Percentiles rank a stretch among this genome's conserved stretches.
These are phyloP conservation scores for Incurvaria masculella DNA, from an alignment of 2,888 invertebrate species.

Conservation along the genomic window DNA sequence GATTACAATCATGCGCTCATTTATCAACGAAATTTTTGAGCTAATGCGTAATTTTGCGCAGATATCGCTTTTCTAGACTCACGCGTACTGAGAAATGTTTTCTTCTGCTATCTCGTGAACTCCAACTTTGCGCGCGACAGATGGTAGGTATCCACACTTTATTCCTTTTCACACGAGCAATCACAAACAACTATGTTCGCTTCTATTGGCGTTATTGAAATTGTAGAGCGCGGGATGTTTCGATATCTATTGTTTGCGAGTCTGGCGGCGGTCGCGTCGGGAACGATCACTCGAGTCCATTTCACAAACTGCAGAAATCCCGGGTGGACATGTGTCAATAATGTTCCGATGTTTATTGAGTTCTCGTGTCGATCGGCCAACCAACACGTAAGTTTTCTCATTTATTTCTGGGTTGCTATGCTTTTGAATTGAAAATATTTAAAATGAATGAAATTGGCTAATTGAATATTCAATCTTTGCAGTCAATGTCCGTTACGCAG, in stretches of 20 bases:
- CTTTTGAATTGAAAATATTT: not conserved
- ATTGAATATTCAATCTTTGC: no score
- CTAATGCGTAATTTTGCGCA: no score
- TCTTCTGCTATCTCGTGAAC: not conserved
- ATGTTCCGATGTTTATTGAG: conserved; percentile 30
- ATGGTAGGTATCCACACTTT: no score
- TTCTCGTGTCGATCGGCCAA: conserved; percentile 31
- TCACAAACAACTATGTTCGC: not conserved
- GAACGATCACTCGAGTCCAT: conserved; percentile 25
- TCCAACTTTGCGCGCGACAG: not conserved
- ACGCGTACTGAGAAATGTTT: not conserved
- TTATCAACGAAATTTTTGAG: no score
- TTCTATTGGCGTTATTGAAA: not conserved
- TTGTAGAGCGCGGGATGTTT: not conserved
- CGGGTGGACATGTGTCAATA: conserved; percentile 44
- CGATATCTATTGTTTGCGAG: not conserved
- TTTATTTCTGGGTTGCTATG: no score
- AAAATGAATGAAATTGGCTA: not conserved
- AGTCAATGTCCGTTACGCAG: no score
- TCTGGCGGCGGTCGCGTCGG: not conserved
- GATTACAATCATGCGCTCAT: no score
- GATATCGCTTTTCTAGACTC: no score
- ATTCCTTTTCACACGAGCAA: no score
- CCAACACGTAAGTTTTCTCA: conserved; percentile 33
- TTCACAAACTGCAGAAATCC: conserved; percentile 40